Evolutionary conservation across 2,797 vertebrate genomes (phyloP).

Genomic region (Schizothorax lantsangensis): DNA sequence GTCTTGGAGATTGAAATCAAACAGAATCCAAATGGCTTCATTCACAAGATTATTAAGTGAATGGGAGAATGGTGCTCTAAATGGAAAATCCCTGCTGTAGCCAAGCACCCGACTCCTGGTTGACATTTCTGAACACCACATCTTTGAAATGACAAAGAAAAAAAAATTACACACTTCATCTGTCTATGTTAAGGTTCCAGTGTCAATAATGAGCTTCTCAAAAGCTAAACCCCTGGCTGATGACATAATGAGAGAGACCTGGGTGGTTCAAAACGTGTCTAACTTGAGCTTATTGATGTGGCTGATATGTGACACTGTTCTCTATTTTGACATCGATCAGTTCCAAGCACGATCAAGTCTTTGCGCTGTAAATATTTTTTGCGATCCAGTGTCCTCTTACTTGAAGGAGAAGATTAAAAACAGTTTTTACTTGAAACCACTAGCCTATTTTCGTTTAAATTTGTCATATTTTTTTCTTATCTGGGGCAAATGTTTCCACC

Average conservation of each 20-base stretch:
- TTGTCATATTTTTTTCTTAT: neutral
- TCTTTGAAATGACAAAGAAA: neutral
- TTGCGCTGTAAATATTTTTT: neutral
- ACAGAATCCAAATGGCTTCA: constrained; percentile 5
- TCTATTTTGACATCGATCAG: neutral
- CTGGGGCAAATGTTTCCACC: neutral
- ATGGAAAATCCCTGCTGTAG: constrained; percentile 22
- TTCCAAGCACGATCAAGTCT: neutral
- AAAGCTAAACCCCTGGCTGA: constrained; percentile 3
- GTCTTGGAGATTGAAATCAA: constrained; percentile 1
- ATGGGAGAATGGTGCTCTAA: neutral
- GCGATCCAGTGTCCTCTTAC: neutral
- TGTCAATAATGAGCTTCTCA: constrained; percentile 2
- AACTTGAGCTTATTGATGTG: constrained; percentile 22
- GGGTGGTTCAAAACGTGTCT: neutral
- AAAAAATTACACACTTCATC: neutral
- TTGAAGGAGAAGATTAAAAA: neutral
- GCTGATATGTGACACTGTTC: neutral
- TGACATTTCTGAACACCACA: constrained; percentile 15
- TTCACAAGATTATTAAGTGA: constrained; percentile 21
- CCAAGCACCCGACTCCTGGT: neutral
- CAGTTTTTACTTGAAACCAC: neutral
- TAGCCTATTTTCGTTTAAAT: neutral
- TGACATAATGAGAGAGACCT: constrained; percentile 21
- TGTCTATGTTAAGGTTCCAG: neutral